Conservation (phyloP, 2,797 vertebrate species). For the Cossypha caffra region DNA sequence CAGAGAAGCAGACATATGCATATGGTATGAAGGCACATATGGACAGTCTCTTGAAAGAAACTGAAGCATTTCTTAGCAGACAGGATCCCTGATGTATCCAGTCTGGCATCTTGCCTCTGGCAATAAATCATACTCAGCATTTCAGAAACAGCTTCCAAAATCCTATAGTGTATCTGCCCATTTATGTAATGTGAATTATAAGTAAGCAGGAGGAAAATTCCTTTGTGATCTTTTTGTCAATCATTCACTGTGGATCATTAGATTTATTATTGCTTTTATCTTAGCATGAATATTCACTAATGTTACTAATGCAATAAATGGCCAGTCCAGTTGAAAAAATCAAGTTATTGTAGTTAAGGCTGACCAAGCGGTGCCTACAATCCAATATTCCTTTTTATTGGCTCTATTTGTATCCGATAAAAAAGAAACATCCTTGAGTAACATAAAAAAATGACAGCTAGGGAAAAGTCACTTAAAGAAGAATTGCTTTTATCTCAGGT, state of each 20-base stretch:
- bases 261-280: not conserved
- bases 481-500: not conserved
- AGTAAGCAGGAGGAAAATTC: slow-evolving; percentile 4
- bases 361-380: not conserved
- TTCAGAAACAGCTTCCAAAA: slow-evolving; percentile 31
- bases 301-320: not conserved
- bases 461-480: not conserved
- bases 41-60: not conserved
- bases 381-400: not conserved
- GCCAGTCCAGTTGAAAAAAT: not conserved
- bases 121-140: not conserved
- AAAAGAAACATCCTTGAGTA: not conserved
- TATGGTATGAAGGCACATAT: not conserved
- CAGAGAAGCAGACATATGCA: not conserved
- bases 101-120: slow-evolving; percentile 28
- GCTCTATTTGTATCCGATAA: not conserved
- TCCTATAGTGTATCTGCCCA: not conserved
- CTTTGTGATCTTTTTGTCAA: not conserved
- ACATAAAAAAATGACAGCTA: not conserved
- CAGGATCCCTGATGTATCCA: slow-evolving; percentile 8
- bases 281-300: not conserved
- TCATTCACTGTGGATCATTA: not conserved
- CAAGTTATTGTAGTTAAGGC: not conserved
- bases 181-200: not conserved
- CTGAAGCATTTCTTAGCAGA: not conserved